Evolutionary conservation across 2,888 invertebrate genomes (phyloP), one percentile per base, ranked within the genome.

Genomic region (Heliconius hortense): DNA sequence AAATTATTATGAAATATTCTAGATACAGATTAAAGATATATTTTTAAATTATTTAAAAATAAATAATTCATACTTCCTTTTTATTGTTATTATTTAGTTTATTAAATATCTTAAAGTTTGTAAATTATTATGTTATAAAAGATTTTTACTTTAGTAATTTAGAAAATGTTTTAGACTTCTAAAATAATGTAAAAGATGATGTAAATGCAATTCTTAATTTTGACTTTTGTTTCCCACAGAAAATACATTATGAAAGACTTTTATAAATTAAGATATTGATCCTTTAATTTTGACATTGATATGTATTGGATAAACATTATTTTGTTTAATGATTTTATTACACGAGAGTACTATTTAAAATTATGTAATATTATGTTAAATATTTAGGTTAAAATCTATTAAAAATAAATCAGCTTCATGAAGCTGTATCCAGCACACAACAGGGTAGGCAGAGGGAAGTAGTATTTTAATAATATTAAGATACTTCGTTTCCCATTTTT

Each of bases 1-100:
- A 69, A 69, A 69, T 35, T 39, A 71, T 71, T 21, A 10, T 70
- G 59, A 39, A 59, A 21, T 71, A 71, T 39, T 35, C 68, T 69
- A 56, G 7, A 69, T 53, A 69, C 21, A 68, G 48, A 28, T 53
- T 53, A 53, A n/a, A 31, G 26, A 68, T 53, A 67, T 43, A 67
- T 26, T 67, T 26, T 68, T 26, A 48, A 48, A 8, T n/a, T n/a
- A 21, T n/a, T 69, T 69, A 1, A 31, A 69, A 31, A 21, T 66
- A 1, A 43, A 24, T 43, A 18, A 43, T 24, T 24, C 5, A 26
- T 39, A 24, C 15, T 21, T 21, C 5, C n/a, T 35, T 39, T 66
- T 66, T 24, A 15, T 66, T 24, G 15, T n/a, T 39, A 24, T 39
- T 26, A 26, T 60, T 60, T 24, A 26, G 13, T 66, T 66, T 24